Conservation (phyloP, 2,797 vertebrate species). For the Xenopus petersii region DNA sequence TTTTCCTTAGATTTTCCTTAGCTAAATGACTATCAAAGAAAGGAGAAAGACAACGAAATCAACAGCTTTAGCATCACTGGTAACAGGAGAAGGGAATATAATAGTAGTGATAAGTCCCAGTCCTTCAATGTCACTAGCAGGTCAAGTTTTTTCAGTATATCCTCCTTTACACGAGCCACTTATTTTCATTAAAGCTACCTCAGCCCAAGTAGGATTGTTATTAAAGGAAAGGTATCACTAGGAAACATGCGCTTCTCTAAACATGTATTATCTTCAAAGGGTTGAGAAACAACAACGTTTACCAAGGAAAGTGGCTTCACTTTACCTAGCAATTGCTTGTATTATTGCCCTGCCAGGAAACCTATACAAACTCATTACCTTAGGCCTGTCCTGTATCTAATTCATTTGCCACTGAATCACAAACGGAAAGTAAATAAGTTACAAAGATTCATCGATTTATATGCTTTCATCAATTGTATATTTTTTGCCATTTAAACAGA, state of each 20-base stretch:
- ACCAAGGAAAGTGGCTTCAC: no score
- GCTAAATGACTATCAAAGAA: conserved; percentile 40
- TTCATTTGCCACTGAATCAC: no score
- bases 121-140: background rate
- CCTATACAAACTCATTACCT: no score
- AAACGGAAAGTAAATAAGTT: no score
- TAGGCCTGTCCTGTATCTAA: no score
- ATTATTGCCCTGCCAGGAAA: no score
- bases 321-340: no score
- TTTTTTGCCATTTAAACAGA: no score
- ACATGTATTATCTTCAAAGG: background rate
- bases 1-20: conserved; percentile 13
- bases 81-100: conserved; percentile 1
- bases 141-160: background rate
- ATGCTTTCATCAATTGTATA: no score
- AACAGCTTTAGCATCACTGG: background rate
- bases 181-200: background rate
- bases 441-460: no score
- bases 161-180: background rate
- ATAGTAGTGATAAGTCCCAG: background rate
- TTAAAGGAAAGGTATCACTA: background rate
- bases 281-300: background rate
- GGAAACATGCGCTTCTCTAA: background rate
- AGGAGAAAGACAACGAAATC: conserved; percentile 9
- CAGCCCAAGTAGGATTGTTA: background rate